Base-by-base conservation (phyloP, 2,888 invertebrate genomes). In the Drosophila paranaensis region DNA sequence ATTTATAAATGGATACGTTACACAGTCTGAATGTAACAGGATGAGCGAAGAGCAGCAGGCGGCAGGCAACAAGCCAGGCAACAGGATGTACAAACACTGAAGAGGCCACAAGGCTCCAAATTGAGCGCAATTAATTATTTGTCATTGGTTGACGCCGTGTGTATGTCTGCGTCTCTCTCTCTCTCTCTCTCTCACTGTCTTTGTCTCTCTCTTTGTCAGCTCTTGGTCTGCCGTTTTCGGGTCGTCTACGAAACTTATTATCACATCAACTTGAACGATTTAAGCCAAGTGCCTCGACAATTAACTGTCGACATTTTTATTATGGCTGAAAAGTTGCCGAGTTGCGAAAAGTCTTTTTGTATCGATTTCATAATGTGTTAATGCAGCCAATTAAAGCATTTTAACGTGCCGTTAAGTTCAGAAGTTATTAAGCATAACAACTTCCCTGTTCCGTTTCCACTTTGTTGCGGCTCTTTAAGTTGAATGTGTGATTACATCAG, bases 121-220 rank as follows among this genome's bases (percentile, higher is more conserved):
- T 74, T 85, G 88, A 86, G 71, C 77, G 76, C 88, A 85, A 85
- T 88, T 88, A 85, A 85, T 85, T 85, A 85, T 85, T 85, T 85
- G 88, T 82, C 88, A 82, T 88, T 84, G 81, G 72, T 64, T 79
- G 72, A 71, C 74, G 78, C 71, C 74, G 71, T 46, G 42, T 60
- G 37, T 51, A 35, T 50, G 10, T 30, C 13, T 27, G n/a, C 57
- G 35, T 37, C 27, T 30, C 13, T 66, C 3, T 42, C 20, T 51
- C 1, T 48, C 2, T n/a, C 8, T 8, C 10, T 16, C n/a, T 9
- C 40, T 9, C n/a, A 3, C 10, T 10, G 5, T 42, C 5, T 42
- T 10, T 43, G 43, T 46, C 13, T 53, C 30, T 45, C 13, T 54
- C 40, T 42, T 3, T 30, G 33, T 11, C 33, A 16, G 57, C 65